A percentile compares a stretch with the other conserved stretches of the same genome.
Conservation (phyloP, 2,888 invertebrate genomes). For the Brachypterus glaber region DNA sequence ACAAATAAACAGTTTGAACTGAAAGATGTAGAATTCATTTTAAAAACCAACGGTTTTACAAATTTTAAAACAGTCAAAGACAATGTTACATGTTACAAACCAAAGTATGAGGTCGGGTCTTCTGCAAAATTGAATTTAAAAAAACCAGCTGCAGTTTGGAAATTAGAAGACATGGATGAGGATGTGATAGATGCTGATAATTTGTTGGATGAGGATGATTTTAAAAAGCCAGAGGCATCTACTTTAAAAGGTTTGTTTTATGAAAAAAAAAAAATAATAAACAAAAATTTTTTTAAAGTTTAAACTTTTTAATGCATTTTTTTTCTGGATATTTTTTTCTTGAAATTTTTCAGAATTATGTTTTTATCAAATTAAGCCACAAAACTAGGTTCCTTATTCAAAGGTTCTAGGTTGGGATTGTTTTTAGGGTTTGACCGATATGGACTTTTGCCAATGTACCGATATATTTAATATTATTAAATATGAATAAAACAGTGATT, state of each 20-base stretch:
- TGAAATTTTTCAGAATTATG: no score
- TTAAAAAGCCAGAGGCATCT: conserved; percentile 75
- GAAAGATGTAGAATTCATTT: conserved; percentile 27
- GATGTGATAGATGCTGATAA: conserved; percentile 83
- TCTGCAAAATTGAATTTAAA: conserved; percentile 45
- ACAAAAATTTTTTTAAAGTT: no score
- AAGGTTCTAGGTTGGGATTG: no score
- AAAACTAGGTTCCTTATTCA: no score
- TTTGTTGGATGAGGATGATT: conserved; percentile 82
- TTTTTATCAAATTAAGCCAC: no score
- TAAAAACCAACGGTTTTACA: conserved; percentile 34
- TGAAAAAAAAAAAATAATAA: not conserved
- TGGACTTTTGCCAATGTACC: no score
- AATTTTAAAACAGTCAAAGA: conserved; percentile 25
- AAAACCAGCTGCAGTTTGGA: conserved; percentile 56
- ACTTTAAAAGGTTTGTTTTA: conserved; percentile 68
- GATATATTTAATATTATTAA: no score
- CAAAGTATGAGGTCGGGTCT: conserved; percentile 63
- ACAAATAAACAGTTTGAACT: no score
- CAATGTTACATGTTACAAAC: conserved; percentile 47
- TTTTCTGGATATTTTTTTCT: no score
- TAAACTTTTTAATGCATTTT: no score
- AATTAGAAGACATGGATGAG: conserved; percentile 58
- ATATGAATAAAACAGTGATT: no score
- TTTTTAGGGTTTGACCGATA: no score